Base-by-base conservation (phyloP, 2,888 invertebrate genomes). In the Cosmia pyralina region DNA sequence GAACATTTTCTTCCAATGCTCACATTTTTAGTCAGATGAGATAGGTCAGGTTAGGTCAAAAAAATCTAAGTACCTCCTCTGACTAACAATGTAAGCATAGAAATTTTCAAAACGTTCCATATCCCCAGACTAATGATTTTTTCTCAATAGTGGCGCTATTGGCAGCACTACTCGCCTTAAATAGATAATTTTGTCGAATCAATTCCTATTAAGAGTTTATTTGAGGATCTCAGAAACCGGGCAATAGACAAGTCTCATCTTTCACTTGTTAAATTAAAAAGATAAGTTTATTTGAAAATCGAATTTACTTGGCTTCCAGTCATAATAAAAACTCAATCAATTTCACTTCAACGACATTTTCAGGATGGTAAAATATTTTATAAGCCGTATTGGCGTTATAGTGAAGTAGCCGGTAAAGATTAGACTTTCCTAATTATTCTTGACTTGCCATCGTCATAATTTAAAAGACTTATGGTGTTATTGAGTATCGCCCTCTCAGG, bases 231-330 rank as follows among this genome's bases (percentile, higher is more conserved):
- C 28, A 28, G 28, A 28, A 28, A 28, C 28, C 28, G 3, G 28
- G 28, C 28, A 28, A 28, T 28, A 38, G 38, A 38, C 38, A 38
- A 5, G 4, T 7, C 19, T 55, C 34, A 78, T 62, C 6, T 38
- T 58, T 70, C 38, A 46, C 63, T 58, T 10, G 19, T 38, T 22
- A 46, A 15, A 77, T 68, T 41, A 19, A 22, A 77, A 64, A 53
- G 59, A 28, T 38, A 55, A 65, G 19, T 55, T 66, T 11, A 67
- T 58, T 77, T 19, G 22, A 62, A 77, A 60, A 50, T 65, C 11
- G 15, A 72, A 72, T 72, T 48, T 62, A n/a, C 4, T 28, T 46
- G 11, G 55, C 55, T 46, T 72, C 44, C 19, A 55, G 44, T 38
- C 13, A 46, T 52, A 60, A 46, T n/a, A 57, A 63, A 55, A 71